Evolutionary conservation across 2,888 invertebrate species (phyloP).

Genomic region (Andrena hattorfiana): DNA sequence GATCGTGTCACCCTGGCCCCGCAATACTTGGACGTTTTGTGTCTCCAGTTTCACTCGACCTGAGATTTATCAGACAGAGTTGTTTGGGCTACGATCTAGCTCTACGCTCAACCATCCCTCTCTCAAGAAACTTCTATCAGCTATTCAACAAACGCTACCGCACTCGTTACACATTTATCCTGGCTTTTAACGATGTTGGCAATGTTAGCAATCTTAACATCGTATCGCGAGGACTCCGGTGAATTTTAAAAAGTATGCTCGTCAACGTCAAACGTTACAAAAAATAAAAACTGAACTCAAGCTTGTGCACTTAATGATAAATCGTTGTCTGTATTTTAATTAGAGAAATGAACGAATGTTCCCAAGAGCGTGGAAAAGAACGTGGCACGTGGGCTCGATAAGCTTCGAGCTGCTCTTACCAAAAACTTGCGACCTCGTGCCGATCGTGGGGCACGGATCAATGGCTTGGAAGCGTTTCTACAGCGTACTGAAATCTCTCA

Average conservation of each 20-base stretch:
- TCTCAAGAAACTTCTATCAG: conserved; percentile 10
- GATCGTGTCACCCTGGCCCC: conserved; percentile 84
- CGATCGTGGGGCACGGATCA: conserved; percentile 26
- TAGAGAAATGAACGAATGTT: neutral
- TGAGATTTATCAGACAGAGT: conserved; percentile 80
- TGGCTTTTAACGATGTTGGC: conserved; percentile 15
- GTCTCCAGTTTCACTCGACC: conserved; percentile 81
- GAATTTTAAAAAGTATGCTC: neutral
- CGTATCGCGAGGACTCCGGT: conserved; percentile 29
- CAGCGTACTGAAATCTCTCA: conserved; percentile 28
- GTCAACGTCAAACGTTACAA: neutral
- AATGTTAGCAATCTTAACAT: conserved; percentile 1
- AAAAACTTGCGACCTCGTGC: conserved; percentile 51
- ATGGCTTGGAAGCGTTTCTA: conserved; percentile 45
- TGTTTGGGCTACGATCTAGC: conserved; percentile 61
- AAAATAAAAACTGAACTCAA: conserved; percentile 6
- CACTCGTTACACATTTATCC: conserved; percentile 15
- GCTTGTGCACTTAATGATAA: conserved; percentile 18
- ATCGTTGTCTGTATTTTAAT: neutral
- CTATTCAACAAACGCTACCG: conserved; percentile 22
- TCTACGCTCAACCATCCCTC: conserved; percentile 41
- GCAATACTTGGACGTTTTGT: conserved; percentile 82
- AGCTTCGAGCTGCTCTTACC: conserved; percentile 43
- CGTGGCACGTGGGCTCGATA: conserved; percentile 3
- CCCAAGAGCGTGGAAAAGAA: conserved; percentile 7